Evolutionary conservation across 2,113 vertebrate genomes (phyloP).

Genomic region (Aix galericulata): DNA sequence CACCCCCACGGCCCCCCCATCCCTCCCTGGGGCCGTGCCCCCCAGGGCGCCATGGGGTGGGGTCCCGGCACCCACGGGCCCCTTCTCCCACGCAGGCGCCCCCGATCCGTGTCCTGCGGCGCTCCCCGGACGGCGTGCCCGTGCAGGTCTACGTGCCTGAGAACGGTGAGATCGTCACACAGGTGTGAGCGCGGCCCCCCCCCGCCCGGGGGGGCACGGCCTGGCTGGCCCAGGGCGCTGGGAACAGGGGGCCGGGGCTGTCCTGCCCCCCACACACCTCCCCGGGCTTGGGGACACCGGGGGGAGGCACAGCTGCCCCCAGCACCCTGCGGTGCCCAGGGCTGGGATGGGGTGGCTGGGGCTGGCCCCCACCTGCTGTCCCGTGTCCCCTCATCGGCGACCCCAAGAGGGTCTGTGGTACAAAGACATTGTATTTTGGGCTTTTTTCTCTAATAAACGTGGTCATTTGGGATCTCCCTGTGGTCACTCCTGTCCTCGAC

Average conservation of each 20-base stretch:
- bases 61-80: background rate
- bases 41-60: background rate
- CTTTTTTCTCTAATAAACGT: conserved; percentile 21
- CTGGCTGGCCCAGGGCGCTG: conserved; percentile 43
- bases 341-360: background rate
- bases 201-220: background rate
- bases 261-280: background rate
- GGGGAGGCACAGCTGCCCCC: background rate
- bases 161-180: conserved; percentile 49
- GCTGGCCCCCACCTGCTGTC: background rate
- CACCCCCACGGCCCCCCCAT: background rate
- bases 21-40: accelerated
- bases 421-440: too few species aligned
- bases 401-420: background rate
- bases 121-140: background rate
- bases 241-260: accelerated
- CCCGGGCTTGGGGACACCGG: accelerated
- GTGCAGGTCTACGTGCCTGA: conserved; percentile 26
- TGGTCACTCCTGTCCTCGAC: accelerated
- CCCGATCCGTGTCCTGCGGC: background rate
- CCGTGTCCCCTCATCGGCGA: background rate
- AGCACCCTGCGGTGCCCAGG: background rate
- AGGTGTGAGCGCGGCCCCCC: background rate
- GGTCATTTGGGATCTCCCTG: background rate
- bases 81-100: background rate